Percentiles rank a stretch among this genome's conserved stretches.
These are phyloP conservation scores for Lichenostomus cassidix DNA, from an alignment of 2,113 vertebrate genomes.

Conservation along the genomic window DNA sequence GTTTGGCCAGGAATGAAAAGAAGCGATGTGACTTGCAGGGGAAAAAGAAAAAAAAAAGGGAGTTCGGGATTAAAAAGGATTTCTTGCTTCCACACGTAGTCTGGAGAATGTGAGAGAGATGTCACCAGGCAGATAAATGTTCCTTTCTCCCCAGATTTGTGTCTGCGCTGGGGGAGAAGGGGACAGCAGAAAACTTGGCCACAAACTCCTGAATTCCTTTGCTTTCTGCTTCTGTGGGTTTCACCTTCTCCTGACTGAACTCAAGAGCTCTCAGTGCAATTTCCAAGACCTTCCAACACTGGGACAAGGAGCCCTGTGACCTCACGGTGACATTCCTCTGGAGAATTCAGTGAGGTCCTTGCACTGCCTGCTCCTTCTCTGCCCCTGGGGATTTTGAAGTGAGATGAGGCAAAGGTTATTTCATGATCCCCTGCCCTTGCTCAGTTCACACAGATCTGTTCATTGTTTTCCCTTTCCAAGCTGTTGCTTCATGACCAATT, in stretches of 20 bases:
- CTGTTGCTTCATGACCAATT: background rate
- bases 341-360: background rate
- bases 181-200: background rate
- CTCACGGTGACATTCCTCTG: background rate
- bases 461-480: background rate
- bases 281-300: rapidly evolving
- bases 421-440: background rate
- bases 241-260: background rate
- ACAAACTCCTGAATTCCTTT: background rate
- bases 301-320: background rate
- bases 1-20: background rate
- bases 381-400: background rate
- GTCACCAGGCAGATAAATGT: background rate
- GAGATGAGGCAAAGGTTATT: background rate
- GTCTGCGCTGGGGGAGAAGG: background rate
- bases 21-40: background rate
- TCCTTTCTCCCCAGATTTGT: background rate
- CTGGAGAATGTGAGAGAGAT: background rate
- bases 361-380: background rate
- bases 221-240: background rate
- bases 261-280: background rate
- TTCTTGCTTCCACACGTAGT: background rate
- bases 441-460: background rate
- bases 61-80: background rate
- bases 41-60: too few relatives aligned